Conservation (phyloP, 2,113 vertebrate genomes). For the Actenoides lindsayi region DNA sequence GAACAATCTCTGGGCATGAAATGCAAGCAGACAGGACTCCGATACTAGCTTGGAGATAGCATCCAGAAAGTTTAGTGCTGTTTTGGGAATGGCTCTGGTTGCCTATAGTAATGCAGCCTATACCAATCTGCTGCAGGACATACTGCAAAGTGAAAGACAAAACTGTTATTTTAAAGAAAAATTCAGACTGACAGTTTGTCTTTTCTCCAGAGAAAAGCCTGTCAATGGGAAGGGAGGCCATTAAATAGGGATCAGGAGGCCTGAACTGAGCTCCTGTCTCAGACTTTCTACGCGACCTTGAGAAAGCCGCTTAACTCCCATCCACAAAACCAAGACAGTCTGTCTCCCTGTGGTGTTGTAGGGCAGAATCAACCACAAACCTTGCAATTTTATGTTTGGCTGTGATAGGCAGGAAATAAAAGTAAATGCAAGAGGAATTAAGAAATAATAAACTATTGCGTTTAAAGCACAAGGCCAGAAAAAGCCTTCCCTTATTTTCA, state of each 20-base stretch:
- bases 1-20: not conserved
- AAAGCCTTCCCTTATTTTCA: not conserved
- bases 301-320: not conserved
- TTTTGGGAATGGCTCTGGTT: not conserved
- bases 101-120: not conserved
- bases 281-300: not conserved
- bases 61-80: not conserved
- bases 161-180: not conserved
- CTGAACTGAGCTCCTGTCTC: not conserved
- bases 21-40: not conserved
- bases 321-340: not conserved
- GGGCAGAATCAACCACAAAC: not conserved
- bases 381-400: fast-evolving
- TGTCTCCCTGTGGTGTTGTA: not conserved
- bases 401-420: not conserved
- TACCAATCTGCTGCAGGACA: not conserved
- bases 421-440: not conserved
- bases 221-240: not conserved
- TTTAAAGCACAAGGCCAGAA: not conserved
- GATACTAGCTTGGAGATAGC: not conserved
- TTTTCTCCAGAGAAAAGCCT: not conserved
- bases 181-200: not conserved
- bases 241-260: not conserved
- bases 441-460: too few species aligned
- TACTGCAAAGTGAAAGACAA: not conserved